These are phyloP conservation scores for Crossaster papposus DNA, from an alignment of 53 echinoderm and acorn worm species.

Conservation along the genomic window DNA sequence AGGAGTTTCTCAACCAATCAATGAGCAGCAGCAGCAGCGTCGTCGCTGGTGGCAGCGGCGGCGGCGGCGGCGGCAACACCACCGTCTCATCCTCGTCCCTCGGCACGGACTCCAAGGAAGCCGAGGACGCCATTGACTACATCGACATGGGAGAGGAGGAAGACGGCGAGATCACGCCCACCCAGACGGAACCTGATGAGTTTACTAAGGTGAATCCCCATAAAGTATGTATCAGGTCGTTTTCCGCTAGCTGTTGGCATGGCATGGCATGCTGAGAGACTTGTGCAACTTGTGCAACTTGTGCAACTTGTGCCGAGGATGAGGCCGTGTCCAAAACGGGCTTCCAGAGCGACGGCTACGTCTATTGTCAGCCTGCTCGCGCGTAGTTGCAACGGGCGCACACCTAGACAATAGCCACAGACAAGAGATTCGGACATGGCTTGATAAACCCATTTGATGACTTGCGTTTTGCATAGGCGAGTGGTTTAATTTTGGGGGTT, in stretches of 20 bases:
- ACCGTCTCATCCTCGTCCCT: slow-evolving; percentile 42
- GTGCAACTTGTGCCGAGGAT: slow-evolving; percentile 11
- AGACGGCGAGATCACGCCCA: slow-evolving; percentile 85
- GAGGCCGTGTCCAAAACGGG: too few relatives aligned
- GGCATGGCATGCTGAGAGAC: slow-evolving; percentile 51
- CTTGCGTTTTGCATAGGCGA: neutral
- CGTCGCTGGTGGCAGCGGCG: slow-evolving; percentile 9
- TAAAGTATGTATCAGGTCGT: slow-evolving; percentile 83
- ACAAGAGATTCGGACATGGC: too few relatives aligned
- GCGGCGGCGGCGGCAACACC: too few relatives aligned
- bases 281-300: slow-evolving; percentile 11
- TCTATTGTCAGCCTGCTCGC: too few relatives aligned
- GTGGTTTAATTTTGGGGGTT: neutral
- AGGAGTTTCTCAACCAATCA: slow-evolving; percentile 41
- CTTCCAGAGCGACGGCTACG: too few relatives aligned
- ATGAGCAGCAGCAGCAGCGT: slow-evolving; percentile 15
- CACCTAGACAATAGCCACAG: too few relatives aligned
- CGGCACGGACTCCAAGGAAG: slow-evolving; percentile 55
- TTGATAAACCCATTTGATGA: neutral
- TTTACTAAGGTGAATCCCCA: slow-evolving; percentile 92
- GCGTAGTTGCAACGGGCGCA: too few relatives aligned
- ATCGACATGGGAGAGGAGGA: slow-evolving; percentile 82
- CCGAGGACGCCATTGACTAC: slow-evolving; percentile 77
- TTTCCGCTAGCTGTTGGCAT: neutral
- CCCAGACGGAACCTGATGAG: slow-evolving; percentile 77